A percentile compares a stretch with the other conserved stretches of the same genome.
Evolutionary conservation across 2,797 vertebrate species (phyloP).

Genomic region (Neostethus bicornis): DNA sequence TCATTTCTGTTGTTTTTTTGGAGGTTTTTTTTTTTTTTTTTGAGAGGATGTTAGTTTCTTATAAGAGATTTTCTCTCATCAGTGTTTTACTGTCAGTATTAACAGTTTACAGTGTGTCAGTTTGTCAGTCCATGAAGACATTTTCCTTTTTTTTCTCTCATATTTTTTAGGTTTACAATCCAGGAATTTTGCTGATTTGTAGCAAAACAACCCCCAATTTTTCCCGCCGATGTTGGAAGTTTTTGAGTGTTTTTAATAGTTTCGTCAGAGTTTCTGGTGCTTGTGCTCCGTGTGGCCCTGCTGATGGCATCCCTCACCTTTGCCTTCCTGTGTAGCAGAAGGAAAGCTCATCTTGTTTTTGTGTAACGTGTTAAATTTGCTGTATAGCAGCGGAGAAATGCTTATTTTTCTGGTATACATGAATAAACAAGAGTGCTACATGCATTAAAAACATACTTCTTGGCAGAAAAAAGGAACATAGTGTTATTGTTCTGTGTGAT

Average conservation of each 20-base stretch:
- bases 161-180: slow-evolving; percentile 20
- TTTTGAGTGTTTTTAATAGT: slow-evolving; percentile 26
- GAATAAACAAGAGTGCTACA: slow-evolving; percentile 35
- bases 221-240: no score
- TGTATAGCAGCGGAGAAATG: slow-evolving; percentile 31
- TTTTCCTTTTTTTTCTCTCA: slow-evolving; percentile 14
- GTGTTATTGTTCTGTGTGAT: slow-evolving; percentile 27
- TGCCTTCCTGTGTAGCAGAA: slow-evolving; percentile 29
- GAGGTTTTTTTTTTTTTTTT: slow-evolving; percentile 18
- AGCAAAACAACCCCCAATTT: no score
- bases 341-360: slow-evolving; percentile 40
- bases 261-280: slow-evolving; percentile 4
- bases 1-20: slow-evolving; percentile 17
- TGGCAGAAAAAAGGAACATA: slow-evolving; percentile 12
- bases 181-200: slow-evolving; percentile 31
- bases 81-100: slow-evolving; percentile 76
- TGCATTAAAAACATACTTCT: slow-evolving; percentile 41
- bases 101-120: slow-evolving; percentile 70
- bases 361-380: slow-evolving; percentile 42
- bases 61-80: slow-evolving; percentile 46
- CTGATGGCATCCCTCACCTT: slow-evolving; percentile 10
- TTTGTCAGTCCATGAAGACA: slow-evolving; percentile 43
- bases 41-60: slow-evolving; percentile 19
- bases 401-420: slow-evolving; percentile 24
- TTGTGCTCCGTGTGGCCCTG: slow-evolving; percentile 5